phyloP scores from a whole-genome alignment of 2,797 vertebrate genomes.

The Acanthopagrus latus region DNA sequence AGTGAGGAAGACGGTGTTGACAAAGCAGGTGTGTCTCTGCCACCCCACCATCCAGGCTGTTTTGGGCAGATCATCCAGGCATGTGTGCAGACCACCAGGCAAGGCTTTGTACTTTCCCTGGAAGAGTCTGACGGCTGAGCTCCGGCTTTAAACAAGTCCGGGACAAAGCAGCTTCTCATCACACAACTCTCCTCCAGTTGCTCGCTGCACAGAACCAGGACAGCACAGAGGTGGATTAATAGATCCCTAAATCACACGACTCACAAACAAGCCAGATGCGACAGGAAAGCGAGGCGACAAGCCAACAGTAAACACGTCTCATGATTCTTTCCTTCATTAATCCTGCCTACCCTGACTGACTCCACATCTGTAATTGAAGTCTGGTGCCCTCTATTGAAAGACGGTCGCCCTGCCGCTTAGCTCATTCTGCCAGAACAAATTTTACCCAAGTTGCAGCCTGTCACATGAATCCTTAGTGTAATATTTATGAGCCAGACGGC shows the following conservation, averaged over 20 bases:
- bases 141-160: constrained; percentile 54
- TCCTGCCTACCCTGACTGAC: constrained; percentile 27
- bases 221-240: constrained; percentile 31
- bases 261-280: constrained; percentile 38
- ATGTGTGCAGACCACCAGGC: constrained; percentile 84
- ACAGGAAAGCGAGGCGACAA: constrained; percentile 34
- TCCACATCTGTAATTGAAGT: constrained; percentile 29
- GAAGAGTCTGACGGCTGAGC: constrained; percentile 63
- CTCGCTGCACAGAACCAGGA: constrained; percentile 34
- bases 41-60: constrained; percentile 77
- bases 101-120: constrained; percentile 85
- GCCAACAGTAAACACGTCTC: constrained; percentile 47
- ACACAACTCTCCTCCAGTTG: constrained; percentile 47
- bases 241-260: constrained; percentile 21
- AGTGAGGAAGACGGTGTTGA: constrained; percentile 79
- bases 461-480: constrained; percentile 30
- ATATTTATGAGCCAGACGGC: constrained; percentile 39
- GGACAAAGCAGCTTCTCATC: constrained; percentile 56
- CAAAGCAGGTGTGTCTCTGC: constrained; percentile 82
- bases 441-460: constrained; percentile 25
- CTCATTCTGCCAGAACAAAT: neutral
- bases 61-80: constrained; percentile 82
- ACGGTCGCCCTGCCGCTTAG: neutral
- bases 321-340: constrained; percentile 45
- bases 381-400: constrained; percentile 39